phyloP scores from a whole-genome alignment of 1,140 invertebrate species.

The Brachionus asplanchnoidis region DNA sequence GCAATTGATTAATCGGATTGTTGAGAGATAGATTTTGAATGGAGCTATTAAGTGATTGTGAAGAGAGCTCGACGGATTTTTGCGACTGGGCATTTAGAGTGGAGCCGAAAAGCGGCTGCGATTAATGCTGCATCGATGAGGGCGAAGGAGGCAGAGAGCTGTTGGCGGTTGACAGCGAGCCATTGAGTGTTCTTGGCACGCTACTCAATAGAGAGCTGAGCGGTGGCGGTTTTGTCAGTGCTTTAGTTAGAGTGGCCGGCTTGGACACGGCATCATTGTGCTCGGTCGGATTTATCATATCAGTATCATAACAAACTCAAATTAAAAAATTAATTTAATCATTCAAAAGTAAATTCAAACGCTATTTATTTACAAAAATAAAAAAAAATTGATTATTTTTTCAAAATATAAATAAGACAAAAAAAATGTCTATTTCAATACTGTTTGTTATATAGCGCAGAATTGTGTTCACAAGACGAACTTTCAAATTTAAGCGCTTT shows the following conservation, averaged over 20 bases:
- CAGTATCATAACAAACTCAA: neutral
- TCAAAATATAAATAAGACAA: too few relatives aligned
- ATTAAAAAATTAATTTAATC: too few relatives aligned
- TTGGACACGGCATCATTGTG: neutral
- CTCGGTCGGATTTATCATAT: neutral
- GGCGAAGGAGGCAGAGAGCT: neutral
- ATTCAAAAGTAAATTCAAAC: too few relatives aligned
- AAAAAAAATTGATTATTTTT: too few relatives aligned
- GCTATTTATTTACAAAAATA: too few relatives aligned
- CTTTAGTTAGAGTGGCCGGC: conserved; percentile 2
- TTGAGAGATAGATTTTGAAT: neutral
- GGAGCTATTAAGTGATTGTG: neutral
- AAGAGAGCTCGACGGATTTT: conserved; percentile 2
- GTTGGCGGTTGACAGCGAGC: neutral
- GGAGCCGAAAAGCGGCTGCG: neutral
- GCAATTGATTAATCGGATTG: neutral
- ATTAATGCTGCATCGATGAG: neutral
- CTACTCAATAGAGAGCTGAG: neutral
- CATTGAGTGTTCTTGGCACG: neutral
- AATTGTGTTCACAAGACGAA: too few relatives aligned
- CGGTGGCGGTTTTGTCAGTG: conserved; percentile 17
- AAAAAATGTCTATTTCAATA: too few relatives aligned
- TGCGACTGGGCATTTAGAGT: conserved; percentile 7
- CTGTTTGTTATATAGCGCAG: too few relatives aligned
- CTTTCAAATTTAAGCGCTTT: too few relatives aligned